A percentile compares a stretch with the other conserved stretches of the same genome.
Conservation (phyloP, 2,113 vertebrate genomes). For the Pagrus major region DNA sequence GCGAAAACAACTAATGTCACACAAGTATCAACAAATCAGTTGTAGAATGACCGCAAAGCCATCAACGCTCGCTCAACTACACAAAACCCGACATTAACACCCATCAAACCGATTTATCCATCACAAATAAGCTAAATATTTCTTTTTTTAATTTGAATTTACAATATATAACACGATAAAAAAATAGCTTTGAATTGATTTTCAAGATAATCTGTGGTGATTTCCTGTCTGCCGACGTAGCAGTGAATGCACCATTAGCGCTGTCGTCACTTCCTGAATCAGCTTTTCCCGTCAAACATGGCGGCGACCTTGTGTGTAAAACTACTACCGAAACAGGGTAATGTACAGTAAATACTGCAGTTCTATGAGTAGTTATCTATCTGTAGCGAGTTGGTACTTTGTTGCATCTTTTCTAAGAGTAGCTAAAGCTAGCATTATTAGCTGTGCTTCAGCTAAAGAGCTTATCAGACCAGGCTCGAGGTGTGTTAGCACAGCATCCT, state of each 20-base stretch:
- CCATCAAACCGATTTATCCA: neutral
- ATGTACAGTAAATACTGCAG: neutral
- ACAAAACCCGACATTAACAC: neutral
- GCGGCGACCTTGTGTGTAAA: conserved; percentile 85
- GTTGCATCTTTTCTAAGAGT: accelerated
- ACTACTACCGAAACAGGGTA: conserved; percentile 80
- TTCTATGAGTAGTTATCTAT: accelerated
- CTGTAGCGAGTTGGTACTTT: neutral
- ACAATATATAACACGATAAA: neutral
- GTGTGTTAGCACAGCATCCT: conserved; percentile 2
- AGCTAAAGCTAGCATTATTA: neutral
- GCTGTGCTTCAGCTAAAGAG: accelerated
- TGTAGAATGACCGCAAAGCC: neutral
- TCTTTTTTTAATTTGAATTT: accelerated
- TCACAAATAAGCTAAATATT: neutral
- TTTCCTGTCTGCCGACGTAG: accelerated
- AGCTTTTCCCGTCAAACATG: conserved; percentile 75
- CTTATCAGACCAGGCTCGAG: neutral
- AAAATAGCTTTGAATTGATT: neutral
- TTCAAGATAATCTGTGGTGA: neutral
- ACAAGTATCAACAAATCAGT: neutral
- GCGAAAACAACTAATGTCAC: neutral
- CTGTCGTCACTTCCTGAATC: conserved; percentile 6
- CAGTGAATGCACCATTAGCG: neutral
- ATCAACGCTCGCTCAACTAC: neutral